Base-by-base conservation (phyloP, 2,113 vertebrate species). In the human (Homo sapiens) region DNA sequence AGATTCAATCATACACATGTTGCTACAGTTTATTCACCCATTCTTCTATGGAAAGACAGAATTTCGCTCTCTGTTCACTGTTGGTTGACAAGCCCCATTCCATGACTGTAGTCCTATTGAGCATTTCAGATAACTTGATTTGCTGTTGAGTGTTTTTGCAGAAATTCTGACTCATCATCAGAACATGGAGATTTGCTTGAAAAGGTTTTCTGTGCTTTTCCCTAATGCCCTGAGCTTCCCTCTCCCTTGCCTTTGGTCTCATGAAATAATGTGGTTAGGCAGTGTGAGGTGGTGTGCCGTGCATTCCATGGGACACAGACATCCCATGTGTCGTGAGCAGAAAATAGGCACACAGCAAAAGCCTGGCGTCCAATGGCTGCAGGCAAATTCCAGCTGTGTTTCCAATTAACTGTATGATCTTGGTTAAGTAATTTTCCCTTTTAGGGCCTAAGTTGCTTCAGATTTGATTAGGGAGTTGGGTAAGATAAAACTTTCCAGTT, bases 61-160 rank as follows among this genome's bases (percentile, higher is more conserved):
- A 97, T 97, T 97, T 97, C 92, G 27, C 66, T 23, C 81, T 97
- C 92, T 97, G 83, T 97, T 98, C 97, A 98, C 94, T 35, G 81
- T 96, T 97, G 96, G 96, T 97, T 96, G 97, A 98, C 96, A 98
- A 98, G 89, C 89, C 92, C 92, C 87, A 96, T 93, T 98, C 96
- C 95, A 97, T 94, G 97, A 97, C 96, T 97, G 68, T 94, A 91
- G 96, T 95, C 93, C 95, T 98, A 97, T 91, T 98, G 96, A 94
- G 96, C 92, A 98, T 97, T 98, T 97, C 97, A 97, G 98, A 97
- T 97, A 98, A 98, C 94, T 97, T 97, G 96, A 98, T 97, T 98
- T 98, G 97, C 97, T 98, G 96, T 97, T 97, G 95, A 94, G 95
- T 96, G 59, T 97, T 97, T 97, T 97, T 98, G 96, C 78, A 97